Conservation (phyloP, 2,113 vertebrate genomes). For the Callospermophilus lateralis region DNA sequence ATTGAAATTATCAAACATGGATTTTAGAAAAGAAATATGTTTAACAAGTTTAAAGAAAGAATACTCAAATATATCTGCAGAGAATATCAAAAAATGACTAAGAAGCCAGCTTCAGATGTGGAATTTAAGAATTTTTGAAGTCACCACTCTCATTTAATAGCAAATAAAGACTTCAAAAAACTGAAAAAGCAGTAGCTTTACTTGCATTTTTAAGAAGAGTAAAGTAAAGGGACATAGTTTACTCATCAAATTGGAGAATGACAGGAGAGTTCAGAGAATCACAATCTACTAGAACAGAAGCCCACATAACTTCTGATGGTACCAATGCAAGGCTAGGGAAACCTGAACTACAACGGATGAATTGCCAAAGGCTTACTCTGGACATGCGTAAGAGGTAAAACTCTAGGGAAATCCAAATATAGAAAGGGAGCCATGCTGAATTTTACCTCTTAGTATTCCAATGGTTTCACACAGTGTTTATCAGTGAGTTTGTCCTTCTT, state of each 20-base stretch:
- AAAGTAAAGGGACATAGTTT: not conserved
- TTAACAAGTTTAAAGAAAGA: not conserved
- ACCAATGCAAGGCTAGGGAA: no score
- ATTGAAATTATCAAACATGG: not conserved
- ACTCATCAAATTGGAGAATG: not conserved
- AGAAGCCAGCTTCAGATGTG: not conserved
- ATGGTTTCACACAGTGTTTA: no score
- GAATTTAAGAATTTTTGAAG: not conserved
- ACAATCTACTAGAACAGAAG: not conserved
- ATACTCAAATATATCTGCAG: not conserved
- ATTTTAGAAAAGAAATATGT: not conserved
- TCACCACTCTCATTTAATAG: not conserved
- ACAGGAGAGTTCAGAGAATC: not conserved
- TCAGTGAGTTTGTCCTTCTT: no score
- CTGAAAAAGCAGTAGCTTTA: not conserved
- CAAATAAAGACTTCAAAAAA: not conserved
- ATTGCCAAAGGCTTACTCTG: not conserved
- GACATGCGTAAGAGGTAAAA: not conserved
- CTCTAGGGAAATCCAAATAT: not conserved
- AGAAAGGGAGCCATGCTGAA: no score
- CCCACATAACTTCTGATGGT: not conserved
- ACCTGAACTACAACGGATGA: not conserved
- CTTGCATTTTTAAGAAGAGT: not conserved
- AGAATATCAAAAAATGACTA: not conserved
- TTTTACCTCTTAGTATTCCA: not conserved